Base-by-base conservation (phyloP, 2,888 invertebrate species). In the Spatulosminthurus flaviceps region DNA sequence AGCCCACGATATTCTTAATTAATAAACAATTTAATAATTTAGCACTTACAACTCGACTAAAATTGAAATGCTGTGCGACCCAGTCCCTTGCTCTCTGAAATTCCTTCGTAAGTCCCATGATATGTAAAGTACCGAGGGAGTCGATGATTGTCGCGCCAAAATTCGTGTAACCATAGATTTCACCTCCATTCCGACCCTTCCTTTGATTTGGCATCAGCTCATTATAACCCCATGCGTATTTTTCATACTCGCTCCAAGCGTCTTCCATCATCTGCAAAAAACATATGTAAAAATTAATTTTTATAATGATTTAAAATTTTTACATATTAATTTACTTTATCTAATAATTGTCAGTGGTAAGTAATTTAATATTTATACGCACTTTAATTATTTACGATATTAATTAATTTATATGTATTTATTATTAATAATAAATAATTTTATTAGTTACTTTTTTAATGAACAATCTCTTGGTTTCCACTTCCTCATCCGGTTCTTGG, bases 221-320 rank as follows among this genome's bases (percentile, higher is more conserved):
- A 89, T 99, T 99, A 87, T 96, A 94, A 83, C 99, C 99, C 98
- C 98, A 99, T 0, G 99, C 98, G 89, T 96, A 97, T 83, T 94
- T 91, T 85, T 93, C 95, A 89, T 99, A 99, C 88, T 95, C 96
- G 88, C 94, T 93, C 98, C 98, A 99, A 11, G 98, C 96, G 88
- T 97, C 96, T 86, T 93, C 92, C 95, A 97, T 98, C 99, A 99
- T 99, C 98, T 99, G 64, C 9, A 34, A 34, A 34, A 4, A 34
- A 51, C 19, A 51, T 11, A 51, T 11, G 16, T 16, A n/a, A n/a
- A n/a, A n/a, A n/a, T n/a, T n/a, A n/a, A n/a, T n/a, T n/a, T n/a
- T n/a, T n/a, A n/a, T n/a, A n/a, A n/a, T 9, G 34, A 9, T 9
- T 4, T 34, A 4, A 34, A 4, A 34, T 34, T 34, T 7, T 7